Evolutionary conservation across 2,797 vertebrate species (phyloP).

Genomic region (Pteropus rufus): DNA sequence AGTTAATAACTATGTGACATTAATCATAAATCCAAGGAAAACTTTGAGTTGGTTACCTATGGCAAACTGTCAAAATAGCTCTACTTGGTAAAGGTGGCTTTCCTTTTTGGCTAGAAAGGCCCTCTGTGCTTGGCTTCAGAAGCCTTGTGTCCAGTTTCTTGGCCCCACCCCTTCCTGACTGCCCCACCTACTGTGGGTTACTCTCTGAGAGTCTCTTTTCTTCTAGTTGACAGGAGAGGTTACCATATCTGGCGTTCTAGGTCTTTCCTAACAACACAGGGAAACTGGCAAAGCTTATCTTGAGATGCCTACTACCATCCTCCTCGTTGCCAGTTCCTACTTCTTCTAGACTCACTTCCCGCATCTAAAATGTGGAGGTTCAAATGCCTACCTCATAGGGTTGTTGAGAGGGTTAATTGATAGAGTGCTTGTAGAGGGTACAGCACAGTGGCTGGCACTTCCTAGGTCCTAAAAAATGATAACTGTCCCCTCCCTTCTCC

Average conservation of each 20-base stretch:
- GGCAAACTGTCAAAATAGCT: constrained; percentile 26
- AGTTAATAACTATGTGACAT: constrained; percentile 11
- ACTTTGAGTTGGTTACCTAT: background rate
- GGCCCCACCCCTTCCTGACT: background rate
- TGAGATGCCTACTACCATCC: background rate
- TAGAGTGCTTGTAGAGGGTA: background rate
- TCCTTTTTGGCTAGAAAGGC: background rate
- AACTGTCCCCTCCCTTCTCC: background rate
- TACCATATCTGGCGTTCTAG: background rate
- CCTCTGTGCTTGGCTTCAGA: background rate
- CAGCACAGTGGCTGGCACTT: background rate
- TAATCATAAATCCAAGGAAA: background rate
- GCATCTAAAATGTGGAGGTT: background rate
- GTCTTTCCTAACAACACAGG: background rate
- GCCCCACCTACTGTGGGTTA: background rate
- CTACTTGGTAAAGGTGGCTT: background rate
- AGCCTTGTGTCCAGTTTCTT: background rate
- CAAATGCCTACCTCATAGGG: background rate
- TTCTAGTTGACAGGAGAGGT: background rate
- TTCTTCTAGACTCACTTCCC: background rate
- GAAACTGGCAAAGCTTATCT: background rate
- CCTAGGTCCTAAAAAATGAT: background rate
- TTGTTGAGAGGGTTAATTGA: background rate
- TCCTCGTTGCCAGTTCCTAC: background rate
- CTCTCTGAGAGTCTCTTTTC: background rate